Evolutionary conservation across 2,888 invertebrate species (phyloP), one percentile per base, ranked within the genome.

Genomic region (Tetramorium bicarinatum): DNA sequence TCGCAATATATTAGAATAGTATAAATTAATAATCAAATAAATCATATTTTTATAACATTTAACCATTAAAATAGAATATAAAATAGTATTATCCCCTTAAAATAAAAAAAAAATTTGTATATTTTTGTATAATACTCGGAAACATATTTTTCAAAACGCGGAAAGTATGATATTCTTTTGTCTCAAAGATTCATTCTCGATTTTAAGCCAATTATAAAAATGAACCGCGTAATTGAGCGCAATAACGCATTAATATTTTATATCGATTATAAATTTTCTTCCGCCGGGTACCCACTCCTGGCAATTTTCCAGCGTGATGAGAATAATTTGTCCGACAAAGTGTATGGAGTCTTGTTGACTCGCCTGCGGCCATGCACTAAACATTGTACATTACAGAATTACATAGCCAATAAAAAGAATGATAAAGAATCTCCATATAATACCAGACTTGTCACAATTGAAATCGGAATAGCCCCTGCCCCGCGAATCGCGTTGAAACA

Each of bases 391-490:
- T 79, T 59, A 79, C 44, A 69, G 59, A 79, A 71, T 79, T 79
- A 59, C 66, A 77, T 25, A 38, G 38, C 54, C 59, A 81, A 77
- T 81, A 84, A 84, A 84, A 84, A 81, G 49, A 56, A 66, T 81
- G 61, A 84, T 67, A 67, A 81, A 84, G 49, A 13, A 84, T 67
- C 64, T 79, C 54, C 62, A 59, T 56, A 76, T 81, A 81, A 64
- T 21, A 34, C 29, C 29, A 29, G 64, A n/a, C 82, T 21, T 34
- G 29, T 34, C 34, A 25, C 69, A 79, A 21, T 56, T 85, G 29
- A 87, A 85, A 76, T 69, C 47, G 76, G 59, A 67, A 84, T 76
- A 61, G 56, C 83, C 74, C 62, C 76, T 80, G 56, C 47, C 7
- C 21, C 34, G 18, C 21, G 44, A 62, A 38, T 7, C 25, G 34